Evolutionary conservation across 2,888 invertebrate genomes (phyloP), one percentile per base, ranked within the genome.

Genomic region (Tetrapedia diversipes): DNA sequence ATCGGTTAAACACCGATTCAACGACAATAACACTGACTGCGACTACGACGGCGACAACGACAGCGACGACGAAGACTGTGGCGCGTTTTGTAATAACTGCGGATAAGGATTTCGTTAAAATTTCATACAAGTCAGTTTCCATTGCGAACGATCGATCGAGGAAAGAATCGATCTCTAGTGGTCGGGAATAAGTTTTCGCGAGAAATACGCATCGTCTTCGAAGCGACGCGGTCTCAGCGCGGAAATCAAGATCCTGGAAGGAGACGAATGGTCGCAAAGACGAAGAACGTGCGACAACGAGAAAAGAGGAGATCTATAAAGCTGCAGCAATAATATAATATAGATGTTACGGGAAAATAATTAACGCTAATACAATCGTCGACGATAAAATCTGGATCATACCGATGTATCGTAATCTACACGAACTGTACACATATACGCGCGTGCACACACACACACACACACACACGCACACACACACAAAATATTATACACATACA

Each of bases 301-400:
- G 47, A 49, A 65, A 60, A 67, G 47, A 32, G 61, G 57, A 66
- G 43, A 57, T 63, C 84, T 77, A 87, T 86, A 75, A 92, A 92
- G 92, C 92, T 92, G 92, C 93, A 93, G 93, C 93, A 93, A 93
- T 93, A 93, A 90, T 85, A 86, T 88, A 86, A 85, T 80, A 78
- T 88, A 88, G 86, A 84, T 88, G 86, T 89, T 89, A 89, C 81
- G 85, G 79, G 80, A 86, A 72, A 84, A 67, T 76, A 75, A 80
- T 78, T 81, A 76, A 80, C 61, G 56, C 76, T 82, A 80, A 82
- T 78, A 72, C 67, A 73, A 74, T 81, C 64, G 74, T 60, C 67
- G 66, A 74, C 51, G 71, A 76, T 66, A 54, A 70, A 79, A 67
- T 75, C 73, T 74, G 82, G 67, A 65, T 80, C 73, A 60, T 71